These are phyloP conservation scores for Anarhynchus alexandrinus DNA, from an alignment of 2,113 vertebrate genomes.

Conservation along the genomic window DNA sequence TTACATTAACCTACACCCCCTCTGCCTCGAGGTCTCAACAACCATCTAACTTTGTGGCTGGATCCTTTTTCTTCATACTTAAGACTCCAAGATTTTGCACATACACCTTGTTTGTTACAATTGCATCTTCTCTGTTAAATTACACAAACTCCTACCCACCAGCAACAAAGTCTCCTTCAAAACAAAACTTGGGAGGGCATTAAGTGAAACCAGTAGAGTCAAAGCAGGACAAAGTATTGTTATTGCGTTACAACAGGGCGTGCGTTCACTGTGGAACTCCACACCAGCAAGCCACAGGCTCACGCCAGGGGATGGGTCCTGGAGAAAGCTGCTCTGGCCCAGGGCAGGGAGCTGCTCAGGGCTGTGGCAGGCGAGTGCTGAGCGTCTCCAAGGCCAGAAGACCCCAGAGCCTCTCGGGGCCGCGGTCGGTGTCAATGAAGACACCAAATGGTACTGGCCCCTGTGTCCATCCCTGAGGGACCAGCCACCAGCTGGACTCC, in stretches of 20 bases:
- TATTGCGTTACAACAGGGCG: neutral
- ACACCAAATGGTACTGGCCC: accelerated
- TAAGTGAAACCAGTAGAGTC: neutral
- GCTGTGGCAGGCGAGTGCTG: accelerated
- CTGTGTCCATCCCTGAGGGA: neutral
- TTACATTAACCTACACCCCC: neutral
- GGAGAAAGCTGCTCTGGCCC: neutral
- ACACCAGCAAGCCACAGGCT: neutral
- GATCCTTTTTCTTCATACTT: neutral
- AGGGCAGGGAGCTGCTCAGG: neutral
- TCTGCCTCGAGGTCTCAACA: neutral
- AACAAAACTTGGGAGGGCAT: neutral
- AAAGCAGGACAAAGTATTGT: neutral
- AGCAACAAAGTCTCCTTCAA: neutral
- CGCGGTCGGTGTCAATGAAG: accelerated
- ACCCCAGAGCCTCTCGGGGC: accelerated
- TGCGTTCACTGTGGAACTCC: neutral
- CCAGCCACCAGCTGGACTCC: neutral
- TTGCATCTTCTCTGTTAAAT: neutral
- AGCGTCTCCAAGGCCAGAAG: neutral
- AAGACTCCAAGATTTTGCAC: neutral
- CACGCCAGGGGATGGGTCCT: neutral
- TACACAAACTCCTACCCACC: neutral
- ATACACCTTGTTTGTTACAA: neutral
- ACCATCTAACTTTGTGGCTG: neutral